A percentile compares a stretch with the other conserved stretches of the same genome.
These are phyloP conservation scores for Bursaphelenchus mucronatus DNA, from an alignment of 1,140 invertebrate species.

Conservation along the genomic window DNA sequence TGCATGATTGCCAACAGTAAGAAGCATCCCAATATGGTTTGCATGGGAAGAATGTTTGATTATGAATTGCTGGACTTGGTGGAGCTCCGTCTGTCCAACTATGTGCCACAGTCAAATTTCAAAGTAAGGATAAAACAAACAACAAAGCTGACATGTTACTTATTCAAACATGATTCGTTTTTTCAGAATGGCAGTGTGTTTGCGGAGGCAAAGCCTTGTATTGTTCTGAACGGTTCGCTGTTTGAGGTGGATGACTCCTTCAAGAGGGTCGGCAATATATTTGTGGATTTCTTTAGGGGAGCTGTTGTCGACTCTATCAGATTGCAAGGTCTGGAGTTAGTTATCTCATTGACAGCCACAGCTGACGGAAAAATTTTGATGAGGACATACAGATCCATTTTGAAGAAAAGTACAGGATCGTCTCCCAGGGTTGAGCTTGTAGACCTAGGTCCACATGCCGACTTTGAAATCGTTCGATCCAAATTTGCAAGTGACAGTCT, in stretches of 20 bases:
- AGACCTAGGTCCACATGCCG: constrained; percentile 88
- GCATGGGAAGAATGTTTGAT: constrained; percentile 82
- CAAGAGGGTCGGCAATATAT: constrained; percentile 77
- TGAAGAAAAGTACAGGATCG: constrained; percentile 82
- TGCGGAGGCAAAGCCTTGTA: constrained; percentile 79
- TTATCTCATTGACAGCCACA: constrained; percentile 77
- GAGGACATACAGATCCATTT: constrained; percentile 78
- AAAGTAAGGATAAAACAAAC: constrained; percentile 64
- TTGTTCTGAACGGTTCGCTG: constrained; percentile 84
- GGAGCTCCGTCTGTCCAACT: constrained; percentile 83
- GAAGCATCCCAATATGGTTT: constrained; percentile 85
- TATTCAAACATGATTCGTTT: constrained; percentile 19
- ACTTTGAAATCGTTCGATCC: constrained; percentile 76
- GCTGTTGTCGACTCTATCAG: constrained; percentile 75
- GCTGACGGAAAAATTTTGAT: constrained; percentile 74
- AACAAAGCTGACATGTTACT: neutral
- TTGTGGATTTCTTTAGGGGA: constrained; percentile 86
- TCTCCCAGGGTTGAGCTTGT: constrained; percentile 82
- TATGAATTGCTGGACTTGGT: constrained; percentile 87
- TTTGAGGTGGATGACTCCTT: constrained; percentile 77
- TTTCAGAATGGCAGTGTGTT: constrained; percentile 71
- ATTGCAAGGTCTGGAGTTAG: constrained; percentile 85
- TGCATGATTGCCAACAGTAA: constrained; percentile 83
- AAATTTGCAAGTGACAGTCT: constrained; percentile 84
- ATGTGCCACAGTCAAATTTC: constrained; percentile 74